Percentiles rank a stretch among this genome's conserved stretches.
phyloP scores from a whole-genome alignment of 2,797 vertebrate species.

The Sparidentex hasta region DNA sequence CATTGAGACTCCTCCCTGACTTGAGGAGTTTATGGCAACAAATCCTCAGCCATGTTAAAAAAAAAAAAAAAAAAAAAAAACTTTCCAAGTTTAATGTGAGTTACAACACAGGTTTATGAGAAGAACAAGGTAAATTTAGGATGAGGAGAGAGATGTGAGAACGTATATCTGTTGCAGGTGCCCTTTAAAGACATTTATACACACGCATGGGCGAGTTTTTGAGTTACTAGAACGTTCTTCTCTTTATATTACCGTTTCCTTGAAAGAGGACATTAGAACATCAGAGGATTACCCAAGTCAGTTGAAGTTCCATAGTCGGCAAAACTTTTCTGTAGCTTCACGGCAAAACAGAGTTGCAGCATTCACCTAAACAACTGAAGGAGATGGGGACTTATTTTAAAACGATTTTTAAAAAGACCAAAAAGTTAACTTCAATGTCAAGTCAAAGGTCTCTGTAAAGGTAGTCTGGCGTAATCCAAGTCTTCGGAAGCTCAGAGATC shows the following conservation, averaged over 20 bases:
- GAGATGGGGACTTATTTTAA: too few relatives aligned
- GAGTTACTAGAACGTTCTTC: background rate
- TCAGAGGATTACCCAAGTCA: too few relatives aligned
- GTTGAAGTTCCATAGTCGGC: too few relatives aligned
- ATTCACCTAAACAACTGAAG: too few relatives aligned
- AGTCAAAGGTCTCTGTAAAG: too few relatives aligned
- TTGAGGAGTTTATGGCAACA: slow-evolving; percentile 54
- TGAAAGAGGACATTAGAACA: background rate
- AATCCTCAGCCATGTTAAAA: slow-evolving; percentile 29
- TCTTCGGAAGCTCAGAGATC: too few relatives aligned
- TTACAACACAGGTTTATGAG: slow-evolving; percentile 16
- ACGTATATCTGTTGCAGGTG: slow-evolving; percentile 5
- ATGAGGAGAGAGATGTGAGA: slow-evolving; percentile 5
- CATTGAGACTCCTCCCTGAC: slow-evolving; percentile 46
- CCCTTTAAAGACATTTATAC: slow-evolving; percentile 8
- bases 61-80: slow-evolving; percentile 6
- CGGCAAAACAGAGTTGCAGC: too few relatives aligned
- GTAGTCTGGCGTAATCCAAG: too few relatives aligned
- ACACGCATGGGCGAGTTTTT: background rate
- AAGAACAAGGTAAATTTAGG: slow-evolving; percentile 17
- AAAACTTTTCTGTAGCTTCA: too few relatives aligned
- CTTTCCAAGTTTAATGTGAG: slow-evolving; percentile 35
- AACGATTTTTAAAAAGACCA: too few relatives aligned
- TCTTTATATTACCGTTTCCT: background rate
- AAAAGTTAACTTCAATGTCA: too few relatives aligned